Evolutionary conservation across 2,113 vertebrate species (phyloP), one percentile per base, ranked within the genome.

Genomic region (Eira barbara): DNA sequence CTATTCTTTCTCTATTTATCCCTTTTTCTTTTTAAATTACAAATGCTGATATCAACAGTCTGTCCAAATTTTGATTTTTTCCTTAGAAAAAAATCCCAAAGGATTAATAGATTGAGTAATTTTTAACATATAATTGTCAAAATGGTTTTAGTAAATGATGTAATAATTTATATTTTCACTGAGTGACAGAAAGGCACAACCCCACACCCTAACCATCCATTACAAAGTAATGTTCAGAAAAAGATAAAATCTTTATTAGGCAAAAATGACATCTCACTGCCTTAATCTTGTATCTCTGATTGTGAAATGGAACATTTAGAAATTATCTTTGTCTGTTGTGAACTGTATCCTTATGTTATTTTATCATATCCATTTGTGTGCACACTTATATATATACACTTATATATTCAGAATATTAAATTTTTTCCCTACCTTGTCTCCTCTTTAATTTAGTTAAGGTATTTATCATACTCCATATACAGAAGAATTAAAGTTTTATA

Each of bases 101-200:
- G 92, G 9, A 85, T 59, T 86, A 86, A 42, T 83, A 57, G 49
- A 17, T 59, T 85, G 67, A 91, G 27, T 96, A 89, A 92, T 87
- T 90, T 97, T 84, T 55, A 91, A 91, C 23, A 96, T 55, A 23
- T 27, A 67, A 93, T 6, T 94, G 36, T 95, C 61, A 89, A 92
- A 90, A 81, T 55, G 42, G 59, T 59, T 76, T 96, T 74, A 89
- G 36, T 86, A 95, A 96, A 94, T 85, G 12, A 92, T 55, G 7
- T 57, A 92, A 86, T 36, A 71, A 78, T 86, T 89, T 91, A 57
- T 18, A 96, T 81, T 96, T 92, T 95, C 55, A 82, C 57, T 63
- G 71, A 88, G 29, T 52, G 29, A 92, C 31, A 61, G 73, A 90
- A 55, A 80, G 18, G 47, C 11, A 83, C 12, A 49, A 79, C 94